phyloP scores from a whole-genome alignment of 2,888 invertebrate genomes.

The Rotaria sp. region DNA sequence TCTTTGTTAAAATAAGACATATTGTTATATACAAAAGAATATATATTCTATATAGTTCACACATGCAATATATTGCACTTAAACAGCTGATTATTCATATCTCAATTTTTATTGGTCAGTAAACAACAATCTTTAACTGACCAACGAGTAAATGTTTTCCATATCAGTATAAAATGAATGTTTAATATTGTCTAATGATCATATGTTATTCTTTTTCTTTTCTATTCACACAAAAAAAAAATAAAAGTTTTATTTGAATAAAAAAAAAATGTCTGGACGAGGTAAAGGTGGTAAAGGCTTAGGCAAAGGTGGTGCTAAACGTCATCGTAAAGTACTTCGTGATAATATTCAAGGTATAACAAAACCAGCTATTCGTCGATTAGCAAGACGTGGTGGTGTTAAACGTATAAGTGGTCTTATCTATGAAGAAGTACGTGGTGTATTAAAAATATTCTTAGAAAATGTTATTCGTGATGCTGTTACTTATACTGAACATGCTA shows the following conservation, averaged over 20 bases:
- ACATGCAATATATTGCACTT: not conserved
- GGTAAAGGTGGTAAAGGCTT: constrained; percentile 73
- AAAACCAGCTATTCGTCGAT: constrained; percentile 43
- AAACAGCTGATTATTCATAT: not conserved
- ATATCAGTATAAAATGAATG: not conserved
- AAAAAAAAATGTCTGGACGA: constrained; percentile 66
- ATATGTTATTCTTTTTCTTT: not conserved
- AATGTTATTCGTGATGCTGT: constrained; percentile 74
- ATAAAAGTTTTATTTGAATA: not conserved
- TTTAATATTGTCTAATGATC: not conserved
- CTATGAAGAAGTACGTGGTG: constrained; percentile 71
- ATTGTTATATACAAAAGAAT: too few species aligned
- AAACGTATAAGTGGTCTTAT: constrained; percentile 66
- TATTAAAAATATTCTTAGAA: constrained; percentile 70
- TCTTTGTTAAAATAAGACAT: too few species aligned
- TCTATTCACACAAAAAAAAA: not conserved
- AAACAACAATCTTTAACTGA: not conserved
- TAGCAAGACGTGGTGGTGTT: constrained; percentile 46
- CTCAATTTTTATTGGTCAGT: not conserved
- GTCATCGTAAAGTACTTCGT: constrained; percentile 43
- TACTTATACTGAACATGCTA: constrained; percentile 77
- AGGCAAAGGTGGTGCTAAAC: constrained; percentile 62
- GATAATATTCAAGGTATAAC: constrained; percentile 44
- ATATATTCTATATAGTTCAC: too few species aligned
- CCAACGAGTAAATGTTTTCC: not conserved